Percentiles rank a stretch among this genome's conserved stretches.
These are phyloP conservation scores for Triplophysa dalaica DNA, from an alignment of 2,113 vertebrate genomes.

Conservation along the genomic window DNA sequence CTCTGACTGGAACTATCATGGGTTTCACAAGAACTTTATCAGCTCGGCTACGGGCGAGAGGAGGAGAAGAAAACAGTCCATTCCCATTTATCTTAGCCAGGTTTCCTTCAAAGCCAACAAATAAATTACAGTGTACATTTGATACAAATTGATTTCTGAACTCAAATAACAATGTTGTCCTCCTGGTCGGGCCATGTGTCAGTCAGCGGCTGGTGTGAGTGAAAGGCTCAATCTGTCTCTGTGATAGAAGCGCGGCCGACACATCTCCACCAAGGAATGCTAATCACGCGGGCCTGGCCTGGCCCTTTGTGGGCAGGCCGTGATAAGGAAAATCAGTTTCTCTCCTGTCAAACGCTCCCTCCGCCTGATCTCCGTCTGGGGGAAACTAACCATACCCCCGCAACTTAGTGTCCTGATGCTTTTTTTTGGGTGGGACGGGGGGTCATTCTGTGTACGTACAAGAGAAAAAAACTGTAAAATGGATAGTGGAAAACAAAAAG, in stretches of 20 bases:
- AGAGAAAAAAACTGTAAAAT: conserved; percentile 53
- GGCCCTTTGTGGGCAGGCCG: conserved; percentile 92
- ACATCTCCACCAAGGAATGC: conserved; percentile 88
- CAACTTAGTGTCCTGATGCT: conserved; percentile 81
- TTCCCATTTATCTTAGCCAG: conserved; percentile 98
- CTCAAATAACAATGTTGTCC: conserved; percentile 99
- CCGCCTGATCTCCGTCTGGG: conserved; percentile 80
- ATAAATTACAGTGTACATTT: conserved; percentile 99
- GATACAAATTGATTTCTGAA: conserved; percentile 99
- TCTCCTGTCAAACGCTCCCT: conserved; percentile 81
- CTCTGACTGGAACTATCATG: conserved; percentile 96
- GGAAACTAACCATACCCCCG: conserved; percentile 76
- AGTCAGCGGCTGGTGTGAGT: conserved; percentile 93
- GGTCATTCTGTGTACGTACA: conserved; percentile 70
- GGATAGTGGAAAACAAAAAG: background rate
- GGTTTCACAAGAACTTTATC: conserved; percentile 99
- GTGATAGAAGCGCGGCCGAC: conserved; percentile 94
- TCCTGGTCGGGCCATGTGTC: conserved; percentile 97
- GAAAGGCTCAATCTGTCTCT: conserved; percentile 98
- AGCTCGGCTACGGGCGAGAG: conserved; percentile 75
- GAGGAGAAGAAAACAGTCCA: conserved; percentile 76
- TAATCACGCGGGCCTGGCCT: conserved; percentile 89
- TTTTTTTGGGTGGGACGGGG: conserved; percentile 54
- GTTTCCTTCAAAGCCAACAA: conserved; percentile 99
- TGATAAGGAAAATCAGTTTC: conserved; percentile 96